phyloP scores from a whole-genome alignment of 2,113 vertebrate genomes.

The Pterocles burchelli region DNA sequence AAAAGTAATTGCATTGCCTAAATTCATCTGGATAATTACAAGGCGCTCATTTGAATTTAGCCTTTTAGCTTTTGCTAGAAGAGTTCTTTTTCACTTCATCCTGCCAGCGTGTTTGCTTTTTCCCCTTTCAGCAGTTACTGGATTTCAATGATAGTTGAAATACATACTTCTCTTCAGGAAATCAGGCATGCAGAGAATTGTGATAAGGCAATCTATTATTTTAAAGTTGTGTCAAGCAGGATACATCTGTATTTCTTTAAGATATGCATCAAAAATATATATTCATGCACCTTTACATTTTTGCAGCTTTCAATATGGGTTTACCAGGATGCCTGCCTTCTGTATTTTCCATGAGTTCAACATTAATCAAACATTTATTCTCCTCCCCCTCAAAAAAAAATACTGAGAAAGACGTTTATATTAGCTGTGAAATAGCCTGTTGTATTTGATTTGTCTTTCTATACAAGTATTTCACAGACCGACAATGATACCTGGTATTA shows the following conservation, averaged over 20 bases:
- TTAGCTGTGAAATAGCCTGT: too few relatives aligned
- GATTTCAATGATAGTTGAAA: neutral
- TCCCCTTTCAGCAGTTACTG: neutral
- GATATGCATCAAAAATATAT: neutral
- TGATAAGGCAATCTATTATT: neutral
- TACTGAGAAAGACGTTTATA: rapidly evolving
- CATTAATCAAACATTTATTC: neutral
- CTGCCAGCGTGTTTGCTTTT: neutral
- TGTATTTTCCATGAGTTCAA: neutral
- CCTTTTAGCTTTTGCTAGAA: neutral
- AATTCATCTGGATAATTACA: neutral
- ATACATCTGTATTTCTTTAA: neutral
- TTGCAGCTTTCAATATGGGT: neutral
- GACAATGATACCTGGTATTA: rapidly evolving
- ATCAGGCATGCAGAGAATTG: neutral
- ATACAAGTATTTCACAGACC: too few relatives aligned
- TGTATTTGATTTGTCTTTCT: neutral
- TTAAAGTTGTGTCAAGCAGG: neutral
- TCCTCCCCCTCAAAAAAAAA: neutral
- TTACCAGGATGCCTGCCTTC: neutral
- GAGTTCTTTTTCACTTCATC: neutral
- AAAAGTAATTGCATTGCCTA: neutral
- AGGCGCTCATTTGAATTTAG: neutral
- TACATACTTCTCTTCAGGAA: neutral
- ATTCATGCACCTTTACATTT: neutral